Evolutionary conservation across 1,140 invertebrate genomes (phyloP), one percentile per base, ranked within the genome.

Genomic region (Cydia amplana): DNA sequence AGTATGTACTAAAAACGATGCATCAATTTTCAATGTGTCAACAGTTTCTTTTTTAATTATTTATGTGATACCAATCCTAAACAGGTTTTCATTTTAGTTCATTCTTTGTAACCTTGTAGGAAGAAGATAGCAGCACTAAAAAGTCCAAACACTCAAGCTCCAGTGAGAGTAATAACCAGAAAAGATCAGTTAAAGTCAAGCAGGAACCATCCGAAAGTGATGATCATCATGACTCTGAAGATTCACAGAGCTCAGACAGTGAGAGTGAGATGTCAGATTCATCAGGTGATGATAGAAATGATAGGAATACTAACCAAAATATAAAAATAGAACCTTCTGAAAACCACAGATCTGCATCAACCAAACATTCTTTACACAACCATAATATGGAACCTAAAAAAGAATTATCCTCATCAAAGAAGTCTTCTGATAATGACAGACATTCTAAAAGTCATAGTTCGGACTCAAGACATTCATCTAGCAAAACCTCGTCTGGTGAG

Each of bases 231-330:
- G 79, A 87, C 28, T 86, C 85, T 72, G 81, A 82, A 12, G 76
- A 80, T 32, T 90, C 87, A 36, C 81, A 88, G 40, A 88, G 84
- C 85, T 87, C 89, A 25, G 81, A 84, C 20, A 89, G 88, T 84
- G 88, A 89, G 49, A 87, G 87, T 74, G 85, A 87, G 4, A 65
- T 77, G 14, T 89, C 90, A 74, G 82, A 87, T 46, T 87, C 85
- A 43, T 85, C 83, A 32, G 80, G 84, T 74, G 87, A 90, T 80
- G 80, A 90, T 67, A 75, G 79, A 74, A 87, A 87, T 80, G 73
- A 82, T 36, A 84, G 84, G 60, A 75, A 80, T 76, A 76, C 73
- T 36, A 70, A 81, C 75, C 64, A 64, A 77, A 79, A 85, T 78
- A 80, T 74, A 25, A 79, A 80, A 78, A 23, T 80, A 75, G 80